Conservation (phyloP, 2,113 vertebrate genomes). For the Hydrochoerus hydrochaeris region DNA sequence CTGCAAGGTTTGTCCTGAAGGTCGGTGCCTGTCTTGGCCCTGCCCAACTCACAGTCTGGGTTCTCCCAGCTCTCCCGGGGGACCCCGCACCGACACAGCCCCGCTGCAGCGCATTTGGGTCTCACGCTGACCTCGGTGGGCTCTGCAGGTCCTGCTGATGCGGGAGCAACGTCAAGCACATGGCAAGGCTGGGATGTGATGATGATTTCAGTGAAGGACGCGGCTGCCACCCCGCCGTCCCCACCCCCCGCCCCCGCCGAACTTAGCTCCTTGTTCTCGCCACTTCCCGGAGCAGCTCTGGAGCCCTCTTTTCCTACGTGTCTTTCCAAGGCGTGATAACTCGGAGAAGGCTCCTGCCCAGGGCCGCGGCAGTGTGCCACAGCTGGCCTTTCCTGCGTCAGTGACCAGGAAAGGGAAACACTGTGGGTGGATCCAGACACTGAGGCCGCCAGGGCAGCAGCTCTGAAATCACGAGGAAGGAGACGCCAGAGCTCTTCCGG, state of each 20-base stretch:
- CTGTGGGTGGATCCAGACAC: background rate
- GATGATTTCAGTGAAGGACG: too few species aligned
- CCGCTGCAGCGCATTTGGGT: background rate
- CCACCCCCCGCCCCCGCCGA: background rate
- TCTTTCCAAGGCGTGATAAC: background rate
- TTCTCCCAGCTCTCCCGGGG: background rate
- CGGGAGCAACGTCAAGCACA: background rate
- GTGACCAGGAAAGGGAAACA: background rate
- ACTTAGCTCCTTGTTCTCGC: background rate
- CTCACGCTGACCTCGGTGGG: background rate
- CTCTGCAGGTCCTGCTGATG: background rate
- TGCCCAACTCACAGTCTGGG: too few species aligned
- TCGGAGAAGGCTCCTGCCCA: background rate
- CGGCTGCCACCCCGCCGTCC: background rate
- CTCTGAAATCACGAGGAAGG: background rate
- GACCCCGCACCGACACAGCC: background rate
- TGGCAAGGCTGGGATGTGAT: background rate
- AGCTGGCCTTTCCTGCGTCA: background rate
- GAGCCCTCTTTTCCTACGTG: background rate
- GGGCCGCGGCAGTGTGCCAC: background rate
- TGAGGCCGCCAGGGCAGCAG: background rate
- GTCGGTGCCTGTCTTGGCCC: background rate
- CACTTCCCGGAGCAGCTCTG: background rate
- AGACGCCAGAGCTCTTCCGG: background rate
- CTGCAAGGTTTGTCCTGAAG: background rate